A percentile compares a stretch with the other conserved stretches of the same genome.
These are phyloP conservation scores for Drosophila multiciliata DNA, from an alignment of 2,888 invertebrate species.

Conservation along the genomic window DNA sequence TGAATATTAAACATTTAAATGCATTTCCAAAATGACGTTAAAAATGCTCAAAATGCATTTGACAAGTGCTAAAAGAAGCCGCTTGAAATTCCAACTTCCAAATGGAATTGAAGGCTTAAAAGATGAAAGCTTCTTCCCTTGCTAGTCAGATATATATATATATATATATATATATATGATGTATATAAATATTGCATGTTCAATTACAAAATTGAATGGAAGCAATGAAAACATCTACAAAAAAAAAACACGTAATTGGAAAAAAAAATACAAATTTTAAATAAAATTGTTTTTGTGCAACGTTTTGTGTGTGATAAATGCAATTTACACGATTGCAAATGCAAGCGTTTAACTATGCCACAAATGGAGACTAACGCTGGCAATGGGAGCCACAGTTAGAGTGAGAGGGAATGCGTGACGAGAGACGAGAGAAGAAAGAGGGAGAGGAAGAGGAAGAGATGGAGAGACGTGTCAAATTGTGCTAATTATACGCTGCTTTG, in stretches of 20 bases:
- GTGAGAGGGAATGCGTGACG: not conserved
- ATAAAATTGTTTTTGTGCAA: constrained; percentile 6
- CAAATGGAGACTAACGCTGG: not conserved
- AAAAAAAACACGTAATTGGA: constrained; percentile 25
- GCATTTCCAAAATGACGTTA: not conserved
- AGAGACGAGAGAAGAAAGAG: not conserved
- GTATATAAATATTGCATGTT: constrained; percentile 16
- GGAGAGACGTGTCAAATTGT: constrained; percentile 38
- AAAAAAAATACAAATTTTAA: not conserved
- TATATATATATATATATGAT: not conserved
- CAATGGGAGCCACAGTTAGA: not conserved
- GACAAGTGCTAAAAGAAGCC: constrained; percentile 35
- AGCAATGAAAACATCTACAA: not conserved
- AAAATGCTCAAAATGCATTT: constrained; percentile 48
- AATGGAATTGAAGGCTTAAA: constrained; percentile 41
- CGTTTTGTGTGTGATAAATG: constrained; percentile 45
- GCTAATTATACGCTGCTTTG: constrained; percentile 55
- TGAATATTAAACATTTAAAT: not conserved
- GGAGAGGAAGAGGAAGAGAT: not conserved
- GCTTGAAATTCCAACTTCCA: constrained; percentile 32
- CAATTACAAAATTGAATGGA: constrained; percentile 17
- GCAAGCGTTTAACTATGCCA: constrained; percentile 22
- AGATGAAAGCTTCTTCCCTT: constrained; percentile 25
- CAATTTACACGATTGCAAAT: constrained; percentile 41
- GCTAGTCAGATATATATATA: not conserved